These are phyloP conservation scores for Lepilemur septentrionalis DNA, from an alignment of 2,797 vertebrate genomes.

Conservation along the genomic window DNA sequence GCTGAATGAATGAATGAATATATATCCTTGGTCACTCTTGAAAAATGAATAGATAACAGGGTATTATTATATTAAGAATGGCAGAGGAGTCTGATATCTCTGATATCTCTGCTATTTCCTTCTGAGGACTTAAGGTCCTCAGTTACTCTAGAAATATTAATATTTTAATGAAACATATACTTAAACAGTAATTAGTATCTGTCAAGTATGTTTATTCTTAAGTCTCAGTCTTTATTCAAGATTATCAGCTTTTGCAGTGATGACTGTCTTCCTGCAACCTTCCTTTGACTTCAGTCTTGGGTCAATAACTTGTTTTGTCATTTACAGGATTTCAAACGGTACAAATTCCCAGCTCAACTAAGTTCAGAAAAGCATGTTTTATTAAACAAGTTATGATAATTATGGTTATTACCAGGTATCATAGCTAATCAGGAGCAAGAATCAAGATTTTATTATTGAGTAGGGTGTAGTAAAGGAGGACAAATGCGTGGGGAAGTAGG, in stretches of 20 bases:
- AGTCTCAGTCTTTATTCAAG: background rate
- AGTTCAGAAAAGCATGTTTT: conserved; percentile 45
- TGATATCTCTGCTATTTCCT: background rate
- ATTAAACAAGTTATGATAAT: conserved; percentile 62
- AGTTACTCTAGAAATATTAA: conserved; percentile 19
- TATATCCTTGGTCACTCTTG: background rate
- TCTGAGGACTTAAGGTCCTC: background rate
- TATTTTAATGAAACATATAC: conserved; percentile 16
- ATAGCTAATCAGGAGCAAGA: conserved; percentile 49
- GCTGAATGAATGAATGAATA: background rate
- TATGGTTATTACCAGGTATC: conserved; percentile 43
- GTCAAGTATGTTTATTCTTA: background rate
- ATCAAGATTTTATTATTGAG: conserved; percentile 43
- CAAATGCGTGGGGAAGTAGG: background rate
- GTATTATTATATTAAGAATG: conserved; percentile 5
- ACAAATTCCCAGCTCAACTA: conserved; percentile 30
- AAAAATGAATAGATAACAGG: background rate
- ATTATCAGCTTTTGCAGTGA: background rate
- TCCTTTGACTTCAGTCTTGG: background rate
- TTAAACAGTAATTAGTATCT: conserved; percentile 1
- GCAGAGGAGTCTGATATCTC: background rate
- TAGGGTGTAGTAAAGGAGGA: background rate
- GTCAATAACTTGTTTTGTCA: conserved; percentile 38
- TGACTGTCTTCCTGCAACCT: background rate
- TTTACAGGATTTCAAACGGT: conserved; percentile 46